Evolutionary conservation across 2,113 vertebrate species (phyloP).

Genomic region (Cephalopholis sonnerati): DNA sequence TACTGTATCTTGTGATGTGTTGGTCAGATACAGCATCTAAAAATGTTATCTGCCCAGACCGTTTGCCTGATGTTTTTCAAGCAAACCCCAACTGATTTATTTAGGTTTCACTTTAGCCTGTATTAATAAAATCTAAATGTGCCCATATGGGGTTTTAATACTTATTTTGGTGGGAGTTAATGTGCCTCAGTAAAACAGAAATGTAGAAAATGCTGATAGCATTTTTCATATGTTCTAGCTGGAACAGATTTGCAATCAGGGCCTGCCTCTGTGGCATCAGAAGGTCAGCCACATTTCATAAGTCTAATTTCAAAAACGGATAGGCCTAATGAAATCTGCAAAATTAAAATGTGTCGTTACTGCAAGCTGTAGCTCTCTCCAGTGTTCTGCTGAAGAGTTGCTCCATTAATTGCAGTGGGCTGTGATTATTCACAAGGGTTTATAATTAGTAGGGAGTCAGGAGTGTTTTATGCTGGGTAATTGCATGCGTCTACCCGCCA

Average conservation of each 20-base stretch:
- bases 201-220: conserved; percentile 14
- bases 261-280: conserved; percentile 20
- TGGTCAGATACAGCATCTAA: neutral
- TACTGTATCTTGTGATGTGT: neutral
- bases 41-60: neutral
- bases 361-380: conserved; percentile 55
- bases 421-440: conserved; percentile 84
- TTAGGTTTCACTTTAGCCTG: too few species aligned
- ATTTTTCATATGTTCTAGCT: conserved; percentile 18
- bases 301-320: conserved; percentile 66
- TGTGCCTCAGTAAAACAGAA: conserved; percentile 20
- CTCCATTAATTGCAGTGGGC: conserved; percentile 78
- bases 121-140: neutral
- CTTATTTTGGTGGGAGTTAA: neutral
- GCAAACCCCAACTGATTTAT: neutral
- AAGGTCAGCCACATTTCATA: conserved; percentile 63
- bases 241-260: conserved; percentile 39
- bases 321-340: conserved; percentile 65
- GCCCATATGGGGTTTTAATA: neutral
- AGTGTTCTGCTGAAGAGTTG: conserved; percentile 65
- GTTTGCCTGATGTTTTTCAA: neutral
- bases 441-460: conserved; percentile 82
- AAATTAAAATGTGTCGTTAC: conserved; percentile 63
- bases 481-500: conserved; percentile 68
- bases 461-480: conserved; percentile 80